Conservation (phyloP, 2,797 vertebrate genomes). For the Lagorchestes hirsutus region DNA sequence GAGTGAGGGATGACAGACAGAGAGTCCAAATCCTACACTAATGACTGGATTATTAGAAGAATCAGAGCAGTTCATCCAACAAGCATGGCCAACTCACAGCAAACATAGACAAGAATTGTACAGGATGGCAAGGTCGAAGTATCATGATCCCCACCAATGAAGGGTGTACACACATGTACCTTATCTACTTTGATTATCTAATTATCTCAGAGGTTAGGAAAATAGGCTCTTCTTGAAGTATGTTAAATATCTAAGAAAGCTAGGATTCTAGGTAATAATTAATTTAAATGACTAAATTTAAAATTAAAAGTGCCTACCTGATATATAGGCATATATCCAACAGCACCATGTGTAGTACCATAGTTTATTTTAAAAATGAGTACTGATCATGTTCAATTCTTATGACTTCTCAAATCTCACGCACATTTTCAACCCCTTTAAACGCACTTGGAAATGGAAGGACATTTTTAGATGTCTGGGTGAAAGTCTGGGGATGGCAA, state of each 20-base stretch:
- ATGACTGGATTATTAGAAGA: background rate
- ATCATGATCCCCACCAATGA: background rate
- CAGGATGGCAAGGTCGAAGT: background rate
- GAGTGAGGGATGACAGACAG: background rate
- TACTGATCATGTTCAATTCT: slow-evolving; percentile 18
- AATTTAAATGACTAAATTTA: slow-evolving; percentile 53
- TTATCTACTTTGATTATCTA: background rate
- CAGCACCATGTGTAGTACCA: slow-evolving; percentile 43
- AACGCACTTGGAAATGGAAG: slow-evolving; percentile 33
- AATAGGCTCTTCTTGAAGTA: slow-evolving; percentile 52
- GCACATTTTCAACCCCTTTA: background rate
- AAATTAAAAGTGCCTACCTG: slow-evolving; percentile 46
- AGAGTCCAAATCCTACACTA: background rate
- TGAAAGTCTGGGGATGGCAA: slow-evolving; percentile 30
- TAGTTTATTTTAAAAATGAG: background rate
- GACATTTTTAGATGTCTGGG: slow-evolving; percentile 33
- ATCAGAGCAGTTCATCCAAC: background rate
- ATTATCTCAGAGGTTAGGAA: slow-evolving; percentile 43
- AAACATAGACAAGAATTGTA: background rate
- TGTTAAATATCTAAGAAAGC: slow-evolving; percentile 39
- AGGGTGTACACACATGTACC: background rate
- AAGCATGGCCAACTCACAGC: background rate
- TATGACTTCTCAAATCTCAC: slow-evolving; percentile 20
- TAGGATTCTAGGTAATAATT: slow-evolving; percentile 37
- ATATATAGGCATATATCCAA: slow-evolving; percentile 42